These are phyloP conservation scores for Craseonycteris thonglongyai DNA, from an alignment of 2,113 vertebrate species.

Conservation along the genomic window DNA sequence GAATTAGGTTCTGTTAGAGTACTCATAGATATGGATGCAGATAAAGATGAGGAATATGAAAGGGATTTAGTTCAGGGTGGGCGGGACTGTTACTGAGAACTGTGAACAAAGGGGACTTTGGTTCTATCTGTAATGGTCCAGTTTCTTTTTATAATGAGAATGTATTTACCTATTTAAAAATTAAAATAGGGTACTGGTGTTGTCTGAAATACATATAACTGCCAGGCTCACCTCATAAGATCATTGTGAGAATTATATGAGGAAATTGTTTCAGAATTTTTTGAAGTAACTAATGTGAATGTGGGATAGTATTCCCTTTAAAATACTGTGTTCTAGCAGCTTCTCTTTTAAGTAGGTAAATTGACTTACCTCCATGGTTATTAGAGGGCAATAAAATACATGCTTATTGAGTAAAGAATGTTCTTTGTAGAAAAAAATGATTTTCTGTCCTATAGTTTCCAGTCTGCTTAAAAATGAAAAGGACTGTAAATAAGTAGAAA, in stretches of 20 bases:
- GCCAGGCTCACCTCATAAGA: background rate
- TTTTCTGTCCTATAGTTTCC: background rate
- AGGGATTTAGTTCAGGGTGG: background rate
- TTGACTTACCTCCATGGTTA: slow-evolving; percentile 51
- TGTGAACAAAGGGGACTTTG: background rate
- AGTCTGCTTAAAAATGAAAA: background rate
- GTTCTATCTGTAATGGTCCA: background rate
- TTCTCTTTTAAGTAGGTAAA: background rate
- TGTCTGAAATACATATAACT: background rate
- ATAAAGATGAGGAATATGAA: background rate
- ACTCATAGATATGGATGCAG: background rate
- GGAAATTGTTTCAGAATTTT: background rate
- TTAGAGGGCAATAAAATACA: slow-evolving; percentile 65
- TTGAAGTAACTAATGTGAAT: background rate
- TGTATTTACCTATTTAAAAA: background rate
- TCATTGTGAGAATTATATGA: background rate
- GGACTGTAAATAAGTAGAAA: background rate
- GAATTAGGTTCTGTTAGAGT: background rate
- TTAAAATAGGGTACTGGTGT: background rate
- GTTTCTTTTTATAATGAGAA: background rate
- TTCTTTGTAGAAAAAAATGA: background rate
- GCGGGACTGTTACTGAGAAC: background rate
- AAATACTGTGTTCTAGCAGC: background rate
- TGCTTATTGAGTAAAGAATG: background rate
- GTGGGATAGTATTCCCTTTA: background rate